phyloP scores from a whole-genome alignment of 92 coral and sea anemone species.

The Epizoanthus illoricatus region DNA sequence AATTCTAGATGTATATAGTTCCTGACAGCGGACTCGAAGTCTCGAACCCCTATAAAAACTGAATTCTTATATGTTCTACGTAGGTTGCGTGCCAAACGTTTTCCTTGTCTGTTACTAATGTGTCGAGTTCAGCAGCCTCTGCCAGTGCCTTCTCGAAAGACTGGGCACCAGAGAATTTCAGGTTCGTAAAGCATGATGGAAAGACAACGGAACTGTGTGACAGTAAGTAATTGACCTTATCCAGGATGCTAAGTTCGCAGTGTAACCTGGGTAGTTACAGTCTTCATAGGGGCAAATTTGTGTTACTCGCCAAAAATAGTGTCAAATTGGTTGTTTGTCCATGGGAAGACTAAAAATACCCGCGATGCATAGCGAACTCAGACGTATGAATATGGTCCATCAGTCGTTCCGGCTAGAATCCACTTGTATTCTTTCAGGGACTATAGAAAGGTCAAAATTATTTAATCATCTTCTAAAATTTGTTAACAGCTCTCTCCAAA shows the following conservation, averaged over 20 bases:
- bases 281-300: not conserved
- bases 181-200: conserved; percentile 47
- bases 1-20: not conserved
- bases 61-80: not conserved
- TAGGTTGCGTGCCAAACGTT: conserved; percentile 90
- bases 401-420: no score
- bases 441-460: not conserved
- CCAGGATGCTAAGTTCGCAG: no score
- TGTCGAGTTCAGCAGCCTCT: conserved; percentile 65
- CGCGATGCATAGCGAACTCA: no score
- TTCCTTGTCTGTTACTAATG: conserved; percentile 68
- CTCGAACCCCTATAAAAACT: not conserved
- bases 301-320: not conserved
- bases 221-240: not conserved
- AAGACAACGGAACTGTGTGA: conserved; percentile 2
- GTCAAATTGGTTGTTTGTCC: no score
- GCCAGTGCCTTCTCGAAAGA: conserved; percentile 74
- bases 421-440: no score
- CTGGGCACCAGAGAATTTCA: conserved; percentile 88
- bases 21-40: no score
- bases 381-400: no score
- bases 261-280: not conserved
- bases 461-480: not conserved
- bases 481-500: conserved; percentile 63
- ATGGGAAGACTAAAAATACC: no score